Percentiles rank a stretch among this genome's conserved stretches.
Conservation (phyloP, 2,888 invertebrate species). For the Acanthoscelides obtectus region DNA sequence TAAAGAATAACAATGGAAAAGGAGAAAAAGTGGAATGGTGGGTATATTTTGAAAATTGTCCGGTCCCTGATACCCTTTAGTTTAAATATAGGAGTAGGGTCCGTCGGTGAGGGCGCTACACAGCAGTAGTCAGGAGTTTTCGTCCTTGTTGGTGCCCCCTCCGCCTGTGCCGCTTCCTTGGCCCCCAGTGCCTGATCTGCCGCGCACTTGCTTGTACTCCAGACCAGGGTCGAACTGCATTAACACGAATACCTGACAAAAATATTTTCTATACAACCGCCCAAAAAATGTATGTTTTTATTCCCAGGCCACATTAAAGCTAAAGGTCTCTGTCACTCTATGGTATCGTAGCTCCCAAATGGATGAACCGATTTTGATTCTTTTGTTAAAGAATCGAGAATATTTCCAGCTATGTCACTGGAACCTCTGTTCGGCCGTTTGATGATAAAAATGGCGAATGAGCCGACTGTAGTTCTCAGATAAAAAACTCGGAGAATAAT, state of each 20-base stretch:
- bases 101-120: constrained; percentile 99
- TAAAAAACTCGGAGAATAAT: too few species aligned
- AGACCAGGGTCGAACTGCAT: constrained; percentile 99
- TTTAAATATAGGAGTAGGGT: constrained; percentile 86
- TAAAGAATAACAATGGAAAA: constrained; percentile 21
- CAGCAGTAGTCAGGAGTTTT: constrained; percentile 97
- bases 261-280: not conserved
- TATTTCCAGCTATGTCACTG: too few species aligned
- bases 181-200: constrained; percentile 46
- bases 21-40: constrained; percentile 36
- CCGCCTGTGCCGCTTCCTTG: constrained; percentile 58
- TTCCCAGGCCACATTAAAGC: too few species aligned
- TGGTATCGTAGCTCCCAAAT: too few species aligned
- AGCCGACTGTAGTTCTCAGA: too few species aligned
- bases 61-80: not conserved
- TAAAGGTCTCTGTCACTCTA: too few species aligned
- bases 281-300: too few species aligned
- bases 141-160: constrained; percentile 77
- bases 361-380: too few species aligned
- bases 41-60: constrained; percentile 22
- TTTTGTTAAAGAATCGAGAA: too few species aligned
- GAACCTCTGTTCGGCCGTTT: too few species aligned
- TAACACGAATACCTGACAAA: constrained; percentile 84
- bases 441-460: too few species aligned
- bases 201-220: constrained; percentile 85